Evolutionary conservation across 2,888 invertebrate species (phyloP).

Genomic region (Drosophila ochracea): DNA sequence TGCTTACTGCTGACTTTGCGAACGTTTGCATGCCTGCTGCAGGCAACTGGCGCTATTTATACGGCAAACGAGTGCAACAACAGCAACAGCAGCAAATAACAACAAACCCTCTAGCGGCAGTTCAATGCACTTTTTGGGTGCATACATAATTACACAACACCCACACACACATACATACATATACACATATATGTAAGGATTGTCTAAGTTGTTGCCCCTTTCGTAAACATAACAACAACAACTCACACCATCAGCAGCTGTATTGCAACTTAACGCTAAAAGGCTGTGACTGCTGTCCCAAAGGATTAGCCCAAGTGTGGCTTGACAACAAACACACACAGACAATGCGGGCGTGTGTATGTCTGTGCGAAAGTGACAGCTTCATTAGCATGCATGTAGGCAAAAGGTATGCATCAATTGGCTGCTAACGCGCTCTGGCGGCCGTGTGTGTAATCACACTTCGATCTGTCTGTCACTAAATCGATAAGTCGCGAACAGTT

Average conservation of each 20-base stretch:
- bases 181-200: conserved; percentile 19
- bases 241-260: conserved; percentile 12
- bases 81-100: not conserved
- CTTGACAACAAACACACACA: conserved; percentile 1
- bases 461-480: conserved; percentile 17
- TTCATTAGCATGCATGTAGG: conserved; percentile 68
- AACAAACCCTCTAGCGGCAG: conserved; percentile 23
- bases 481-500: conserved; percentile 40
- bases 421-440: conserved; percentile 19
- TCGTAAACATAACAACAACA: conserved; percentile 25
- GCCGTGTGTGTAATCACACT: conserved; percentile 34
- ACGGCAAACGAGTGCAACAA: conserved; percentile 22
- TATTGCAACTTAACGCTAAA: conserved; percentile 52
- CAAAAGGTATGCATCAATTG: conserved; percentile 74
- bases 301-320: conserved; percentile 47
- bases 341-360: not conserved
- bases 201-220: conserved; percentile 7
- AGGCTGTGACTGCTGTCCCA: conserved; percentile 69
- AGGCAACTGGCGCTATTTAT: conserved; percentile 59
- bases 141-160: conserved; percentile 32
- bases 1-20: conserved; percentile 23
- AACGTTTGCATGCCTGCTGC: conserved; percentile 31
- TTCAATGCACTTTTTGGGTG: conserved; percentile 73
- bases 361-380: conserved; percentile 33
- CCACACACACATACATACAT: not conserved